A percentile compares a stretch with the other conserved stretches of the same genome.
Evolutionary conservation across 1,140 invertebrate species (phyloP).

Genomic region (Subanguina moxae): DNA sequence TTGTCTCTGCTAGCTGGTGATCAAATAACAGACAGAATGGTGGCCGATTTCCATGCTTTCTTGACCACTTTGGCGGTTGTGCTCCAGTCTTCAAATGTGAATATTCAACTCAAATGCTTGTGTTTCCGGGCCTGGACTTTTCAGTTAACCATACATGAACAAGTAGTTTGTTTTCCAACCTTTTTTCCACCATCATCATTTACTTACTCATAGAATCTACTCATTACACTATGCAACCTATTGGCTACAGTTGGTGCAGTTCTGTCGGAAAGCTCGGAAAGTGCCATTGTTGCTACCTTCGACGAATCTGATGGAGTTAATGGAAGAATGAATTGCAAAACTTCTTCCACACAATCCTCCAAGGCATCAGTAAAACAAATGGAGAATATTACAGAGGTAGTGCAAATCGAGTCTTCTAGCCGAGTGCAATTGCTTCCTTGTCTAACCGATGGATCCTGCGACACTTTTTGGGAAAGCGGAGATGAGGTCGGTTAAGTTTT

Average conservation of each 20-base stretch:
- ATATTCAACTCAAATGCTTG: conserved; percentile 45
- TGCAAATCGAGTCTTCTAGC: conserved; percentile 83
- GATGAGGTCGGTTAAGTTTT: conserved; percentile 68
- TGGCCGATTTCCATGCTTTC: conserved; percentile 52
- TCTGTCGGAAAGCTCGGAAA: conserved; percentile 25
- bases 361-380: conserved; percentile 61
- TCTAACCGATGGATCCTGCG: conserved; percentile 85
- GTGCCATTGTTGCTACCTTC: neutral
- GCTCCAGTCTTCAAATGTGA: conserved; percentile 47
- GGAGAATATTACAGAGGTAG: conserved; percentile 71
- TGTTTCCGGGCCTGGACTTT: conserved; percentile 58
- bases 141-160: conserved; percentile 56
- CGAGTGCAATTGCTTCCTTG: conserved; percentile 85
- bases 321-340: neutral
- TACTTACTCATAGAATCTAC: neutral
- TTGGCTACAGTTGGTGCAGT: conserved; percentile 23
- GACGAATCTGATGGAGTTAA: neutral
- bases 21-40: conserved; percentile 43
- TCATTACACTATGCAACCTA: conserved; percentile 21
- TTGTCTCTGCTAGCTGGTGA: conserved; percentile 55
- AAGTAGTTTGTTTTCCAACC: conserved; percentile 19
- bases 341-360: conserved; percentile 27
- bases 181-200: neutral
- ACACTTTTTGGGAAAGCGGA: conserved; percentile 98
- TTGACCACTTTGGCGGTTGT: conserved; percentile 50